These are phyloP conservation scores for Antennarius striatus DNA, from an alignment of 2,113 vertebrate genomes.

Conservation along the genomic window DNA sequence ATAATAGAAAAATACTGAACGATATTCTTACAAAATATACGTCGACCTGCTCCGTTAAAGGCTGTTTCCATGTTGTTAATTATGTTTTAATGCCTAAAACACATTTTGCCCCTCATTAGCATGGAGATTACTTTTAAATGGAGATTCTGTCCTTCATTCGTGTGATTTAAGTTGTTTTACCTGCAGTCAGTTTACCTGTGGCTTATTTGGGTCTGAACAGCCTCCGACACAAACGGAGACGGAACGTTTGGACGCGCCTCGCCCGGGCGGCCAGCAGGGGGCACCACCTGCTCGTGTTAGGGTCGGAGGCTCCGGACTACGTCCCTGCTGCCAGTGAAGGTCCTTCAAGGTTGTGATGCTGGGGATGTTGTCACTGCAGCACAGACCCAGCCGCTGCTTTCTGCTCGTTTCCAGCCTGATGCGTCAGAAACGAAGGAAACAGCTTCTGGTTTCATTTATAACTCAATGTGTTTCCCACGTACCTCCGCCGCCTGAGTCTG, in stretches of 20 bases:
- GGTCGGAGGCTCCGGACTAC: conserved; percentile 20
- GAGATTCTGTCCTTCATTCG: too few relatives aligned
- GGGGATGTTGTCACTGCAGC: conserved; percentile 42
- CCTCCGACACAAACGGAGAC: too few relatives aligned
- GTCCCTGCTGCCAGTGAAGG: conserved; percentile 60
- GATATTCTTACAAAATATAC: too few relatives aligned
- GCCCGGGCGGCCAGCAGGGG: conserved; percentile 43
- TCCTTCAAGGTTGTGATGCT: conserved; percentile 75
- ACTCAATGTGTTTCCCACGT: too few relatives aligned
- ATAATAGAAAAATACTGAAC: too few relatives aligned
- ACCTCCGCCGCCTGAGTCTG: neutral
- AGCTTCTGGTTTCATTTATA: conserved; percentile 34
- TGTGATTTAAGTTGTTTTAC: neutral
- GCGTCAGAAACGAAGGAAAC: conserved; percentile 38
- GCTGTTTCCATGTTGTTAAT: too few relatives aligned
- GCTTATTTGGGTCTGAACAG: too few relatives aligned
- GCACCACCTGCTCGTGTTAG: conserved; percentile 28
- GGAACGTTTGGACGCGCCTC: too few relatives aligned
- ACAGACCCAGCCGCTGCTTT: conserved; percentile 43
- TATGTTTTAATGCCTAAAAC: too few relatives aligned
- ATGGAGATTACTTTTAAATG: too few relatives aligned
- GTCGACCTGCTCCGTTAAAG: too few relatives aligned
- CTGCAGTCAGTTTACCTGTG: neutral
- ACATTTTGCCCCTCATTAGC: too few relatives aligned
- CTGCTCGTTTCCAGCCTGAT: conserved; percentile 47